These are phyloP conservation scores for Phrynocephalus versicolor DNA, from an alignment of 2,113 vertebrate species.

Conservation along the genomic window DNA sequence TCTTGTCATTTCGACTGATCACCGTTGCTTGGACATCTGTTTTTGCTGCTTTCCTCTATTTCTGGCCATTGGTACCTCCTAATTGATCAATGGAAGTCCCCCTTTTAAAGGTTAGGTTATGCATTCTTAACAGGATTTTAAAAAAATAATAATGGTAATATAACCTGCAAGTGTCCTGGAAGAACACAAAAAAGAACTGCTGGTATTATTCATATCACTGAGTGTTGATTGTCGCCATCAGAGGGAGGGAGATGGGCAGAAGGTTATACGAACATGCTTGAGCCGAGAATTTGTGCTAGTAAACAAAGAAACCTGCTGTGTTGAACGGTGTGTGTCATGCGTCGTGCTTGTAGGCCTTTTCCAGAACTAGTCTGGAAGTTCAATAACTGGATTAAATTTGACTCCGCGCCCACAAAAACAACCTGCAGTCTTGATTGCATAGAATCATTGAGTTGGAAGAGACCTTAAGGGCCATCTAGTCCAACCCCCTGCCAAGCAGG, in stretches of 20 bases:
- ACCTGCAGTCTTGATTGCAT: neutral
- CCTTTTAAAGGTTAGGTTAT: too few relatives aligned
- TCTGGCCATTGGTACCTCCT: neutral
- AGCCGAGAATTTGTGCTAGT: too few relatives aligned
- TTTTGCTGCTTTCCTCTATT: neutral
- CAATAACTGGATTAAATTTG: slow-evolving; percentile 1
- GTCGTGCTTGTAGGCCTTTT: neutral
- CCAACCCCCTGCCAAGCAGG: too few relatives aligned
- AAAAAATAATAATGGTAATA: too few relatives aligned
- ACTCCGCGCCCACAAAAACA: too few relatives aligned
- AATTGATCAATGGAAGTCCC: neutral
- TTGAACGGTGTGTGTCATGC: too few relatives aligned
- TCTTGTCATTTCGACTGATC: neutral
- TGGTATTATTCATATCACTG: neutral
- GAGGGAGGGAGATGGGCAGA: neutral
- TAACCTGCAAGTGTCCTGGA: neutral
- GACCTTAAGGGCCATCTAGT: too few relatives aligned
- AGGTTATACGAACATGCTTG: neutral
- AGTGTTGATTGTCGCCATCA: neutral
- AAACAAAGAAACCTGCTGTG: too few relatives aligned
- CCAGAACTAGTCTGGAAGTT: neutral
- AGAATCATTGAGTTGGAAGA: too few relatives aligned
- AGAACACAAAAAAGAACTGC: neutral
- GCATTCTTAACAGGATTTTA: too few relatives aligned
- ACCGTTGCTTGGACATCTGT: neutral